These are phyloP conservation scores for Pollenia amentaria DNA, from an alignment of 2,888 invertebrate species.

Conservation along the genomic window DNA sequence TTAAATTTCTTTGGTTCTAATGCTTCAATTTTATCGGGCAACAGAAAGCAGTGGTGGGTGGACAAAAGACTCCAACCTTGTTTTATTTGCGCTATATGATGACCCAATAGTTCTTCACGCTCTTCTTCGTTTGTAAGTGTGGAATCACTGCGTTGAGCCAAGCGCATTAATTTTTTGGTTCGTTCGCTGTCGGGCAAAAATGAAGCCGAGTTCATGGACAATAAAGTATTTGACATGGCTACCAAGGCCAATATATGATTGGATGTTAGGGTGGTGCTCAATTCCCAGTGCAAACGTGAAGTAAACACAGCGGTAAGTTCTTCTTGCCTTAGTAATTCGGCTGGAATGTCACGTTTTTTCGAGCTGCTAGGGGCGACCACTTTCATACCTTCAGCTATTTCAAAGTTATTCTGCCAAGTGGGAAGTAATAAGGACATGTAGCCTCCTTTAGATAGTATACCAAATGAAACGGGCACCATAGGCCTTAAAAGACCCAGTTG, in stretches of 20 bases:
- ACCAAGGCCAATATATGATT: constrained; percentile 98
- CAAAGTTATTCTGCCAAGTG: constrained; percentile 90
- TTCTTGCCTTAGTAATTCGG: constrained; percentile 90
- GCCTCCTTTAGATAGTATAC: constrained; percentile 97
- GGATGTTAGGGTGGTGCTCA: constrained; percentile 97
- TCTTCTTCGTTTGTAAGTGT: constrained; percentile 92
- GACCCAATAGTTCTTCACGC: constrained; percentile 92
- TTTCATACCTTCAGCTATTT: constrained; percentile 80
- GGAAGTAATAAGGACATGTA: constrained; percentile 97
- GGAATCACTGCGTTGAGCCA: constrained; percentile 83
- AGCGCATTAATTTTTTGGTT: constrained; percentile 87
- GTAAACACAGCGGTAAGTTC: constrained; percentile 93
- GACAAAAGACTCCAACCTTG: constrained; percentile 99
- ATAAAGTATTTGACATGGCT: constrained; percentile 97
- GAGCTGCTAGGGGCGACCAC: constrained; percentile 80
- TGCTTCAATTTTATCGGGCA: constrained; percentile 95
- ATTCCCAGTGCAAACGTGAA: constrained; percentile 96
- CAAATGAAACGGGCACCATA: constrained; percentile 97
- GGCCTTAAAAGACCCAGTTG: constrained; percentile 96
- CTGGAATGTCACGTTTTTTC: constrained; percentile 85
- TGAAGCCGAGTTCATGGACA: constrained; percentile 98
- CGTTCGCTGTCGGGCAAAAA: constrained; percentile 95
- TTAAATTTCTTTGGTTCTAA: constrained; percentile 88
- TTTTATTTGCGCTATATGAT: constrained; percentile 96
- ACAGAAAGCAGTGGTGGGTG: constrained; percentile 96